Evolutionary conservation across 2,113 vertebrate species (phyloP), one percentile per base, ranked within the genome.

Genomic region (Dasyprocta punctata): DNA sequence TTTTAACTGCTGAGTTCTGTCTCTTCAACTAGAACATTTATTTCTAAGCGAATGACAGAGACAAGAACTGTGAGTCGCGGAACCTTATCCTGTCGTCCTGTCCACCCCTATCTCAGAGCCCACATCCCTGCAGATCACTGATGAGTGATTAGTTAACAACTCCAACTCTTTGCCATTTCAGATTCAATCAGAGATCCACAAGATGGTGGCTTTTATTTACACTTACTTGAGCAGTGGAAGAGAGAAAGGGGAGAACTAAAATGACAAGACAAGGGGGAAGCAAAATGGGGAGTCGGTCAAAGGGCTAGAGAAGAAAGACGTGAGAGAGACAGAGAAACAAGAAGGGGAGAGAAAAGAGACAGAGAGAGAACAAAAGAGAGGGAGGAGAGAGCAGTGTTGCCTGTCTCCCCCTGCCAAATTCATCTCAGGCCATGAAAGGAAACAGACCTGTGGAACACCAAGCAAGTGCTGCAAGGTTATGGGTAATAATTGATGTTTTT

Each of bases 401-500:
- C 44, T 8, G 75, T 33, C 44, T 78, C 20, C 20, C 28, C 65
- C 49, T 19, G 47, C 52, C 67, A 75, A 67, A 94, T 92, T 54
- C 85, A 95, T 63, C 93, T 47, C 60, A 2, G 54, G 41, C 56
- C 80, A 73, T 90, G 44, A 94, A 81, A 87, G n/a, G 58, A 91
- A 80, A 77, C 89, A 86, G 92, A 86, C 75, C 96, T 95, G 96
- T 61, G 60, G 92, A 86, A 96, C 94, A 95, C 92, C 92, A 87
- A 80, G 91, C 54, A 13, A 95, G 49, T 69, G 63, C 82, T 86
- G 56, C 89, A 96, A 97, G 95, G 95, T 97, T 90, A 96, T 89
- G 91, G 89, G 91, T 92, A 96, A 97, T 97, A 98, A 98, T 96
- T 97, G 97, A 97, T 98, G 97, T 98, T 98, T 97, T 94, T 95